Evolutionary conservation across 1,140 invertebrate genomes (phyloP).

Genomic region (Nymphalis io): DNA sequence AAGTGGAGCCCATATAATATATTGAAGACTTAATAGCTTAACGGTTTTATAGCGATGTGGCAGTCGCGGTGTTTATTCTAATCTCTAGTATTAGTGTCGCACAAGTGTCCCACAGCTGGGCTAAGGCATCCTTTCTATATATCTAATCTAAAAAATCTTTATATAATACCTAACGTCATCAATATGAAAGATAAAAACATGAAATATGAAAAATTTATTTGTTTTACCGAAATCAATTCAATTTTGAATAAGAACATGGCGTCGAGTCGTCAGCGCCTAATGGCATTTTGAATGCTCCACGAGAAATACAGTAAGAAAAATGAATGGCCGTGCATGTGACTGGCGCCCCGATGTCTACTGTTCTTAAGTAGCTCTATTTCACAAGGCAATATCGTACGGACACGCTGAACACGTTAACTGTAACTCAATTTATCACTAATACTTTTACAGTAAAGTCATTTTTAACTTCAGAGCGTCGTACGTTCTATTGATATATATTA

Average conservation of each 20-base stretch:
- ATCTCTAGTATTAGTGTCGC: no score
- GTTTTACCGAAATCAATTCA: neutral
- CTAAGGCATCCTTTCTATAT: no score
- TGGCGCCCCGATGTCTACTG: conserved; percentile 2
- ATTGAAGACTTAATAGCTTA: no score
- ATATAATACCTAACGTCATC: no score
- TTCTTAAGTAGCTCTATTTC: conserved; percentile 9
- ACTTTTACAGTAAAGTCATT: conserved; percentile 8
- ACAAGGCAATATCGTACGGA: neutral
- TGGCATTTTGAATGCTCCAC: no score
- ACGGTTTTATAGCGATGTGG: no score
- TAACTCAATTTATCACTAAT: neutral
- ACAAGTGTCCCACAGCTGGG: no score
- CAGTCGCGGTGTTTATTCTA: no score
- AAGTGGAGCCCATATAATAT: no score
- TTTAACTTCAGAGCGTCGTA: neutral
- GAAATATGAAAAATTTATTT: neutral
- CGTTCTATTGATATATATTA: neutral
- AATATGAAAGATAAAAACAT: no score
- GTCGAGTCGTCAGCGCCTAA: no score
- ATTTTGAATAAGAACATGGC: neutral
- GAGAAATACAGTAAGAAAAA: neutral
- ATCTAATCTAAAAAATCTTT: no score
- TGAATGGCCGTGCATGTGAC: neutral
- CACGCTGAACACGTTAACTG: conserved; percentile 1